Evolutionary conservation across 2,113 vertebrate genomes (phyloP).

Genomic region (Myodes glareolus): DNA sequence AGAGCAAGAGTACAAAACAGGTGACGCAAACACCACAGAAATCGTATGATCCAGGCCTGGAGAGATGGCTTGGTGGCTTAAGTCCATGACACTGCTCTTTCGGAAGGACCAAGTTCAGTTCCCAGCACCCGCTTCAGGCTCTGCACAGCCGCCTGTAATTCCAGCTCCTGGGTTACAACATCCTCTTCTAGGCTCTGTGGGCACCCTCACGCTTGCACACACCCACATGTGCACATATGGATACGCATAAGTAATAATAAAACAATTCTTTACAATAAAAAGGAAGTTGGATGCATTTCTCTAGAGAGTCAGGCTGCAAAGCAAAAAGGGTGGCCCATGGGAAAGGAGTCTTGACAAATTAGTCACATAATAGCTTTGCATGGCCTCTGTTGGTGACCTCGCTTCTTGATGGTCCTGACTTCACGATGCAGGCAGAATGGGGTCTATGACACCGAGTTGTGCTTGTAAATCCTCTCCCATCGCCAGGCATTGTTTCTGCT

Average conservation of each 20-base stretch:
- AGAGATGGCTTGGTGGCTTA: neutral
- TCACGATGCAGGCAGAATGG: neutral
- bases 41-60: neutral
- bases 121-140: neutral
- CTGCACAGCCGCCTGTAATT: neutral
- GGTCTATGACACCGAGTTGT: neutral
- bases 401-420: neutral
- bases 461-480: neutral
- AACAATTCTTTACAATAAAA: neutral
- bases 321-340: neutral
- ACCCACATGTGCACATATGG: neutral
- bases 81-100: neutral
- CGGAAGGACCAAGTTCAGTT: neutral
- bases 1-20: slow-evolving; percentile 1
- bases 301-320: neutral
- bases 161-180: neutral
- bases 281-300: slow-evolving; percentile 1
- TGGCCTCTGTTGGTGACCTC: neutral
- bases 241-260: neutral
- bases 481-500: neutral
- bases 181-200: neutral
- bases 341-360: neutral
- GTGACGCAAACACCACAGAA: neutral
- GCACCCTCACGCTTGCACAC: neutral
- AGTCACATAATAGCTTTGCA: neutral